Evolutionary conservation across 2,797 vertebrate species (phyloP).

Genomic region (Hafferia zeledoni): DNA sequence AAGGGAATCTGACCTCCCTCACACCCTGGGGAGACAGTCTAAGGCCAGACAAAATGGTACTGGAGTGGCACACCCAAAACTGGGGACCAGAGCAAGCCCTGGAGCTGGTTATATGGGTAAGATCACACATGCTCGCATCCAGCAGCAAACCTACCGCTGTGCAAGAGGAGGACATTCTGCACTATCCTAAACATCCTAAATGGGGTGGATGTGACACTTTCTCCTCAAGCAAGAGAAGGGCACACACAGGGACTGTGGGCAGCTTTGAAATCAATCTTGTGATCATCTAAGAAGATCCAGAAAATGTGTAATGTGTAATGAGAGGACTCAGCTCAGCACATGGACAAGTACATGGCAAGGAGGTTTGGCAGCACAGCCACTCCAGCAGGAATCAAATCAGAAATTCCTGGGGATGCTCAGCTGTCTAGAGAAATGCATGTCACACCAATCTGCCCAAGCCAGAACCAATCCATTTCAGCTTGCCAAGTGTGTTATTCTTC

Average conservation of each 20-base stretch:
- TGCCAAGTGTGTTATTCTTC: background rate
- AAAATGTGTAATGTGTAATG: rapidly evolving
- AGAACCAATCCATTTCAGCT: background rate
- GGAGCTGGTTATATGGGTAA: background rate
- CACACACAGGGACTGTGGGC: rapidly evolving
- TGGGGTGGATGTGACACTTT: background rate
- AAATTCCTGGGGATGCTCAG: background rate
- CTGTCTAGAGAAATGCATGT: background rate
- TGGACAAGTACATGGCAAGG: background rate
- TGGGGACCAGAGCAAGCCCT: background rate
- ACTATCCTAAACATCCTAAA: background rate
- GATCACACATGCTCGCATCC: background rate
- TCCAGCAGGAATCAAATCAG: background rate
- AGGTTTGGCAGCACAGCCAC: background rate
- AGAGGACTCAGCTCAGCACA: background rate
- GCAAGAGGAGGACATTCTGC: background rate
- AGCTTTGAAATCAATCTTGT: background rate
- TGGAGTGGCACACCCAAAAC: background rate
- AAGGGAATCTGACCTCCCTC: background rate
- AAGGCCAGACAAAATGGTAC: background rate
- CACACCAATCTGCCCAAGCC: background rate
- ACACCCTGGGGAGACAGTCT: background rate
- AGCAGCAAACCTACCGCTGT: background rate
- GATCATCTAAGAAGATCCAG: background rate
- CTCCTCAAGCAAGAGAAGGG: background rate